Conservation (phyloP, 2,113 vertebrate species). For the Peromyscus californicus region DNA sequence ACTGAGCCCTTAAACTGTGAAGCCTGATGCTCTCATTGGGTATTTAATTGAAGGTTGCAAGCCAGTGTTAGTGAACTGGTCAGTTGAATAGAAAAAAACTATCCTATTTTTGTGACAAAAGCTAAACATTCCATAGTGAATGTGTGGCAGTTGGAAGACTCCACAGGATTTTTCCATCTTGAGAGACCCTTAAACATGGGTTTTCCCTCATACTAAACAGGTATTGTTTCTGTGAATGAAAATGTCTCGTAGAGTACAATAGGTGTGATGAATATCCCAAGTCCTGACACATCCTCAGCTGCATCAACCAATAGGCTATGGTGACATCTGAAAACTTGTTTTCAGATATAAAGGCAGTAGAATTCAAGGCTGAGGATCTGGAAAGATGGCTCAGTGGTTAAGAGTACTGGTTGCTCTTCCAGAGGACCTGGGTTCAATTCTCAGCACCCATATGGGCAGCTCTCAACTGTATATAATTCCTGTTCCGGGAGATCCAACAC, state of each 20-base stretch:
- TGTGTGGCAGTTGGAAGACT: not conserved
- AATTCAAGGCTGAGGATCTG: slow-evolving; percentile 6
- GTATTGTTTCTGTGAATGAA: not conserved
- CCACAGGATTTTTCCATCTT: not conserved
- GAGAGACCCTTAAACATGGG: not conserved
- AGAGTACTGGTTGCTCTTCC: not conserved
- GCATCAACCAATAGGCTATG: fast-evolving
- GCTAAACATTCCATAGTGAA: not conserved
- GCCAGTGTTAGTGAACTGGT: not conserved
- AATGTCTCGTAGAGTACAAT: not conserved
- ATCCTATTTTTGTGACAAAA: not conserved
- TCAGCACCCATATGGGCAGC: not conserved
- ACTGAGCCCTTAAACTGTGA: not conserved
- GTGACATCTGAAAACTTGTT: not conserved
- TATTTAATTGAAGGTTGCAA: not conserved
- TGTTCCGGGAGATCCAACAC: not conserved
- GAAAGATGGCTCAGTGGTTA: not conserved
- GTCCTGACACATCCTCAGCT: not conserved
- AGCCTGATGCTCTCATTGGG: fast-evolving
- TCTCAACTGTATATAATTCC: not conserved
- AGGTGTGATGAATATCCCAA: not conserved
- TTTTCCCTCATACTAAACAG: not conserved
- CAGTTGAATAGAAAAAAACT: not conserved
- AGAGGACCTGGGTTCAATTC: not conserved
- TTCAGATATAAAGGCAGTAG: not conserved